Conservation (phyloP, 1,140 invertebrate species). For the Drosophila sp. region DNA sequence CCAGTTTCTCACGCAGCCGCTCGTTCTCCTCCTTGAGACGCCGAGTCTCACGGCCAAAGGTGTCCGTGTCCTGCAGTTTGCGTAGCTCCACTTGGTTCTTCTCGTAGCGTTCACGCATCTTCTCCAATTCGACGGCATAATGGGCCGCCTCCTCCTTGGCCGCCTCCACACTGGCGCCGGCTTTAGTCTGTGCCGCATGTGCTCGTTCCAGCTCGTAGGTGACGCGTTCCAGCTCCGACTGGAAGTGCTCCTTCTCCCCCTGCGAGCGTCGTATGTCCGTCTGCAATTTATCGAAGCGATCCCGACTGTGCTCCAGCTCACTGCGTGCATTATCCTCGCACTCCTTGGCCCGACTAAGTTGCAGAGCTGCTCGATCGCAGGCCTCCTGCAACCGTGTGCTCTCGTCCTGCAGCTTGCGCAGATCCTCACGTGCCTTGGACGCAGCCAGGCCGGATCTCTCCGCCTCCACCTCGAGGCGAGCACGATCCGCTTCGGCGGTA, state of each 20-base stretch:
- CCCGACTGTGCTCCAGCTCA: conserved; percentile 95
- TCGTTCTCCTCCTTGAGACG: conserved; percentile 93
- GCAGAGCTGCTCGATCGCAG: conserved; percentile 93
- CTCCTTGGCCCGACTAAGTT: conserved; percentile 93
- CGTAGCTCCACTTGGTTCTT: conserved; percentile 92
- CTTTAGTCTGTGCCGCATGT: conserved; percentile 92
- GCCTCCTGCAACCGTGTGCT: conserved; percentile 92
- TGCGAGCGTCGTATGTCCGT: conserved; percentile 92
- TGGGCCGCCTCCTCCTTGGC: conserved; percentile 94
- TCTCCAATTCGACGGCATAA: conserved; percentile 94
- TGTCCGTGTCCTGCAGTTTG: conserved; percentile 90
- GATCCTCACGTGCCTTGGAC: conserved; percentile 93
- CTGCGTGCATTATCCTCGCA: conserved; percentile 96
- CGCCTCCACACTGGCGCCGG: conserved; percentile 93
- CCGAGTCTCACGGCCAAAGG: conserved; percentile 89
- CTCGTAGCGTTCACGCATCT: conserved; percentile 95
- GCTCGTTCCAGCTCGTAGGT: conserved; percentile 93
- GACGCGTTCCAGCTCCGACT: conserved; percentile 93
- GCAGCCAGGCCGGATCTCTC: conserved; percentile 92
- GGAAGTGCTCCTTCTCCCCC: conserved; percentile 93
- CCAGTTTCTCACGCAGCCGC: conserved; percentile 91
- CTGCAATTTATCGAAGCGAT: conserved; percentile 94
- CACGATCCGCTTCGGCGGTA: conserved; percentile 93
- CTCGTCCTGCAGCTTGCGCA: conserved; percentile 94
- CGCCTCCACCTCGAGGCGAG: conserved; percentile 92